A percentile compares a stretch with the other conserved stretches of the same genome.
These are phyloP conservation scores for Lichenostomus cassidix DNA, from an alignment of 2,113 vertebrate species.

Conservation along the genomic window DNA sequence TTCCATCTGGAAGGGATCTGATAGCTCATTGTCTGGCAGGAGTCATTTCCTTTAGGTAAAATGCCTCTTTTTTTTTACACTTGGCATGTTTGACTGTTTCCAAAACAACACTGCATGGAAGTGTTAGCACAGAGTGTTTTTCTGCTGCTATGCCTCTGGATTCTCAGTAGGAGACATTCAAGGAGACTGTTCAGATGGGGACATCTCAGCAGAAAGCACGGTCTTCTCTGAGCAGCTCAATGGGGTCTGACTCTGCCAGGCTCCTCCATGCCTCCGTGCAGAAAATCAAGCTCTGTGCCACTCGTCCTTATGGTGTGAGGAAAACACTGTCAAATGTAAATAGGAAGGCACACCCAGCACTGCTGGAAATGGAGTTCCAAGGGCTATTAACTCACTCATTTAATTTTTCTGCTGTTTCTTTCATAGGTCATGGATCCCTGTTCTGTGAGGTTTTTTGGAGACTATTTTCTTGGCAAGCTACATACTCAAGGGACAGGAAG, in stretches of 20 bases:
- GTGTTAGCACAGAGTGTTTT: neutral
- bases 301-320: neutral
- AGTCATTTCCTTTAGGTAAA: slow-evolving; percentile 50
- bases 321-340: slow-evolving; percentile 24
- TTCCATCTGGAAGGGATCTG: slow-evolving; percentile 30
- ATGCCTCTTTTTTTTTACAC: neutral
- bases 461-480: neutral
- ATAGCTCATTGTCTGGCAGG: slow-evolving; percentile 16
- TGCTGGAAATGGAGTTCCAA: slow-evolving; percentile 13
- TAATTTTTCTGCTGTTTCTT: neutral
- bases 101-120: neutral
- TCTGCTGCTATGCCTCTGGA: neutral
- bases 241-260: neutral
- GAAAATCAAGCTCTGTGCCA: neutral
- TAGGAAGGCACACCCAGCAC: slow-evolving; percentile 4
- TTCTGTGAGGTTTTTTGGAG: neutral
- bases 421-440: neutral
- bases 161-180: neutral
- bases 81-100: neutral
- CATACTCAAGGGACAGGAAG: neutral
- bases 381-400: neutral
- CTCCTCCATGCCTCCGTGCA: accelerated
- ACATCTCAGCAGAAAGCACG: accelerated
- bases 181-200: neutral
- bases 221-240: neutral